A percentile compares a stretch with the other conserved stretches of the same genome.
Evolutionary conservation across 2,888 invertebrate genomes (phyloP).

Genomic region (Trichacis sp.): DNA sequence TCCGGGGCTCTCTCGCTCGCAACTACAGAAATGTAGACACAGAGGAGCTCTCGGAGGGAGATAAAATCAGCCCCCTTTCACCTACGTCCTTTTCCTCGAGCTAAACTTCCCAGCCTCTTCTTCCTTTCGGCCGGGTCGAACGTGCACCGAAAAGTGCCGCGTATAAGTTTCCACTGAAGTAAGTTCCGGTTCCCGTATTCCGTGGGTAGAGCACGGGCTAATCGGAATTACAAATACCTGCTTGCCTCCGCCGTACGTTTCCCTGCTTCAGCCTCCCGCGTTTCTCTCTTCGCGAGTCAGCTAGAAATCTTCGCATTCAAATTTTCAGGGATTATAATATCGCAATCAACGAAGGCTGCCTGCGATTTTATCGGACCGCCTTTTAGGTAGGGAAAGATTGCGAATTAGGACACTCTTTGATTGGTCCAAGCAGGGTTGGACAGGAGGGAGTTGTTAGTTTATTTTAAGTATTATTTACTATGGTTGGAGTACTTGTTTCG

Average conservation of each 20-base stretch:
- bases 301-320: constrained; percentile 43
- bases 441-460: too few relatives aligned
- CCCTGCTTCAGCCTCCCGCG: constrained; percentile 17
- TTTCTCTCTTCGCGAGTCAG: constrained; percentile 24
- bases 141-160: constrained; percentile 58
- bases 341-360: constrained; percentile 8
- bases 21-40: constrained; percentile 41
- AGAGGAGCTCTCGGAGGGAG: constrained; percentile 35
- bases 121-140: constrained; percentile 44
- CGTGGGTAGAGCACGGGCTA: constrained; percentile 54
- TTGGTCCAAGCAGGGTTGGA: not conserved
- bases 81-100: constrained; percentile 22
- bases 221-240: constrained; percentile 66
- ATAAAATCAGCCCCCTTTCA: constrained; percentile 42
- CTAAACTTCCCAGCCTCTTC: constrained; percentile 28
- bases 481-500: too few relatives aligned
- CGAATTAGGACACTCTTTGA: not conserved
- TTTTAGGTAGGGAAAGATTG: not conserved
- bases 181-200: constrained; percentile 54
- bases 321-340: constrained; percentile 49
- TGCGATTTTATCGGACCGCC: constrained; percentile 4
- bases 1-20: constrained; percentile 35
- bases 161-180: constrained; percentile 54
- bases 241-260: constrained; percentile 44
- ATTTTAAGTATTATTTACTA: too few relatives aligned